phyloP scores from a whole-genome alignment of 1,140 invertebrate species.

The Wasmannia auropunctata region DNA sequence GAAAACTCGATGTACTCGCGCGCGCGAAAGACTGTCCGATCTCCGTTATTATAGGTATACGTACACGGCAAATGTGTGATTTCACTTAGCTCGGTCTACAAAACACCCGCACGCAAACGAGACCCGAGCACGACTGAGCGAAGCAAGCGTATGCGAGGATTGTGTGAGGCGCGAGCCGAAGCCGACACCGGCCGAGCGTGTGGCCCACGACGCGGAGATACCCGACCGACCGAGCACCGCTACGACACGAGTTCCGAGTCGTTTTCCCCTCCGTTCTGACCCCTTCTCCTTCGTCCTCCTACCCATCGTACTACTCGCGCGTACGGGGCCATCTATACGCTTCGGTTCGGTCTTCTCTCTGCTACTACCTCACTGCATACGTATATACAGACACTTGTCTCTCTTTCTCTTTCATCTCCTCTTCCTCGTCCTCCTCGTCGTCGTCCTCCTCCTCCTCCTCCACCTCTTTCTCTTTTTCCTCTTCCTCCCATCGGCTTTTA shows the following conservation, averaged over 20 bases:
- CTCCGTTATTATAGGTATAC: neutral
- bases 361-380: neutral
- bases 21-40: neutral
- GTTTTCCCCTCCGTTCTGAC: conserved; percentile 35
- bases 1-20: conserved; percentile 15
- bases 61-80: neutral
- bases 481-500: conserved; percentile 54
- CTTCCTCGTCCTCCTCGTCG: neutral
- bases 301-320: neutral
- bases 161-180: too few relatives aligned
- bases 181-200: conserved; percentile 72
- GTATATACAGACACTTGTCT: neutral
- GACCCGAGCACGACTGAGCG: conserved; percentile 68
- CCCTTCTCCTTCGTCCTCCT: neutral
- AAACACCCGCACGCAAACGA: conserved; percentile 51
- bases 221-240: conserved; percentile 72
- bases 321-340: conserved; percentile 29
- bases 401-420: neutral
- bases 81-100: neutral
- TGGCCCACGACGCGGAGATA: conserved; percentile 72
- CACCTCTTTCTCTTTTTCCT: neutral
- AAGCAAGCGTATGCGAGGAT: conserved; percentile 42
- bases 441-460: conserved; percentile 7
- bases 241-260: conserved; percentile 69
- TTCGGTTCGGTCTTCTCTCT: conserved; percentile 11